phyloP scores from a whole-genome alignment of 2,888 invertebrate genomes.

The Panzeria rudis region DNA sequence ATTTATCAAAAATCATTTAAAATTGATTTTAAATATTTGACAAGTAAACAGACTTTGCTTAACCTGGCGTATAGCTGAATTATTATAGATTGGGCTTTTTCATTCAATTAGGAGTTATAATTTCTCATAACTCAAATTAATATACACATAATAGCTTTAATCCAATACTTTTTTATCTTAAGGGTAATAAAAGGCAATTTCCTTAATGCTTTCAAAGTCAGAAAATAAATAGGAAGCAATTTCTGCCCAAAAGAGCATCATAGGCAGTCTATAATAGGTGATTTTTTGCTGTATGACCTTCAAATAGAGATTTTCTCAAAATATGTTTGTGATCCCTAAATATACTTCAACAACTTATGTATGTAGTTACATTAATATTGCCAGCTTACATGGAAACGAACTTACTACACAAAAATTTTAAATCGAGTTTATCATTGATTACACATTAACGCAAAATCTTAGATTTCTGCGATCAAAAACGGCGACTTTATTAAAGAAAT shows the following conservation, averaged over 20 bases:
- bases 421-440: too few relatives aligned
- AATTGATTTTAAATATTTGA: constrained; percentile 27
- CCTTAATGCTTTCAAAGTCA: background rate
- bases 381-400: too few relatives aligned
- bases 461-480: too few relatives aligned
- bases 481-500: too few relatives aligned
- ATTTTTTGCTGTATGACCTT: too few relatives aligned
- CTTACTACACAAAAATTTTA: too few relatives aligned
- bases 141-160: background rate
- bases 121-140: constrained; percentile 13
- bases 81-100: constrained; percentile 2
- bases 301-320: background rate
- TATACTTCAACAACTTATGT: too few relatives aligned
- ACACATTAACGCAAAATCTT: too few relatives aligned
- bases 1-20: background rate
- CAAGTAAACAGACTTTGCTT: background rate
- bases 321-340: too few relatives aligned
- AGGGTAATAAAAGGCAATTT: background rate
- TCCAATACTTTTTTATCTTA: background rate
- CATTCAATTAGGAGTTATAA: constrained; percentile 7
- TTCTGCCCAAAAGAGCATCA: background rate
- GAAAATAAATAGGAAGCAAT: background rate
- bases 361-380: too few relatives aligned
- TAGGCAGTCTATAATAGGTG: background rate
- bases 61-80: constrained; percentile 1